Conservation (phyloP, 2,888 invertebrate species). For the Sipha maydis region DNA sequence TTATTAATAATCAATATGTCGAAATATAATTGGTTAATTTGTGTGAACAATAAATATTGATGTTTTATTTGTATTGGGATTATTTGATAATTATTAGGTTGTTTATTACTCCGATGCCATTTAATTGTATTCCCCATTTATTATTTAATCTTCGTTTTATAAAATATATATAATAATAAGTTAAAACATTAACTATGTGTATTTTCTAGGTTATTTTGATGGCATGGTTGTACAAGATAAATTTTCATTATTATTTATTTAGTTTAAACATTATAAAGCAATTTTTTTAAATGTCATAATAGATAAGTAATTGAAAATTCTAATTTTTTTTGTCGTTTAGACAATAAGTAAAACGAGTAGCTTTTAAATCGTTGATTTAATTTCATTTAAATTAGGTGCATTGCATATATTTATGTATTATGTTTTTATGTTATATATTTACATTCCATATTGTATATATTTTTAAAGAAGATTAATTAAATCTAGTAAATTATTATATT, state of each 20-base stretch:
- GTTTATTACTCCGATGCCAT: background rate
- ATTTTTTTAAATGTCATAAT: background rate
- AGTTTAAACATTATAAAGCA: background rate
- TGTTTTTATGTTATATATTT: background rate
- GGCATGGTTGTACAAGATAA: background rate
- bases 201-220: background rate
- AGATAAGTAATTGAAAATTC: background rate
- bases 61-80: background rate
- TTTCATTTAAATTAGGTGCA: background rate
- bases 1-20: too few relatives aligned
- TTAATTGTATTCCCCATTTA: background rate
- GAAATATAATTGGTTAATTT: too few relatives aligned
- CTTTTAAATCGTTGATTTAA: background rate
- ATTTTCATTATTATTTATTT: background rate
- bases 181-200: background rate
- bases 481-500: background rate
- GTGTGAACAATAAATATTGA: too few relatives aligned
- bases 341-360: background rate
- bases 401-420: background rate
- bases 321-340: background rate
- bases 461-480: background rate
- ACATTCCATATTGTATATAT: background rate
- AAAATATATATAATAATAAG: too few relatives aligned
- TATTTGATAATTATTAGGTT: background rate
- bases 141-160: too few relatives aligned